phyloP scores from a whole-genome alignment of 2,113 vertebrate species.

The Telmatochromis brichardi region DNA sequence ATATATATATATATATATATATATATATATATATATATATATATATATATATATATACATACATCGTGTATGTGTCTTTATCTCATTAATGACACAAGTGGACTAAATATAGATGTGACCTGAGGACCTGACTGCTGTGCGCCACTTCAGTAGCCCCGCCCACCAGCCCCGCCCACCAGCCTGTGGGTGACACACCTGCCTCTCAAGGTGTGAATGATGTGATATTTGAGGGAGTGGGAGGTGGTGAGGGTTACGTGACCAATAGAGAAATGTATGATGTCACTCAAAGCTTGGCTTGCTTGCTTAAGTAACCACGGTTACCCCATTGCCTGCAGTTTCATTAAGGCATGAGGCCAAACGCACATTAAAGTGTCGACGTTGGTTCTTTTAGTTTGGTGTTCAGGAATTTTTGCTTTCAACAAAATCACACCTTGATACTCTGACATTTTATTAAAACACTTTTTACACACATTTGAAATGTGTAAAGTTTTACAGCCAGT shows the following conservation, averaged over 20 bases:
- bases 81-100: not conserved
- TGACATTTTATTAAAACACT: not conserved
- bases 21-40: not conserved
- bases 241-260: not conserved
- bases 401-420: not conserved
- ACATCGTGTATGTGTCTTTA: fast-evolving
- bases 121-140: fast-evolving
- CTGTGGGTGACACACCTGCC: not conserved
- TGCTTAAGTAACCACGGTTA: not conserved
- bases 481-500: not conserved
- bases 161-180: not conserved
- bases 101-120: not conserved
- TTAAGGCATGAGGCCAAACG: not conserved
- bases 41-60: not conserved
- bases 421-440: not conserved
- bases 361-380: not conserved
- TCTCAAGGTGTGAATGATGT: not conserved
- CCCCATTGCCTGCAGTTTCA: not conserved
- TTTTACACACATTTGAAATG: not conserved
- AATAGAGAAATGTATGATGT: not conserved
- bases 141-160: not conserved
- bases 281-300: not conserved
- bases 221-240: not conserved
- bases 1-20: not conserved
- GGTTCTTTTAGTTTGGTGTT: not conserved